Conservation (phyloP, 2,888 invertebrate genomes). For the Sinodicranocentrus sp. region DNA sequence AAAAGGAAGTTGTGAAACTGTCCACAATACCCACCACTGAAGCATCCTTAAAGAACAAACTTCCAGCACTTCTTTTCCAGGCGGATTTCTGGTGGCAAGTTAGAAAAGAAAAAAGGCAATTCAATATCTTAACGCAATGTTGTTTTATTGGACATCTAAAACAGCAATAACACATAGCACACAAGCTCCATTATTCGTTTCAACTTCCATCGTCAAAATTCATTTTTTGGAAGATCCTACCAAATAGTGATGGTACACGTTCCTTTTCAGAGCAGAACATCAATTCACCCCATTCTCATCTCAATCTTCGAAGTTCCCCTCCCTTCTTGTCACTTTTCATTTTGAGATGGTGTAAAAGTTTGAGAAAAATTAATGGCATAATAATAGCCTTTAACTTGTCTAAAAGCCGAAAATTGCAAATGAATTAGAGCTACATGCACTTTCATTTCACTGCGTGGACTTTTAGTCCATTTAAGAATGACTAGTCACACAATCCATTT, state of each 20-base stretch:
- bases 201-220: background rate
- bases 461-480: too few species aligned
- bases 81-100: background rate
- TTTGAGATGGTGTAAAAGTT: conserved; percentile 26
- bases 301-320: background rate
- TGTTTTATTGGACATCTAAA: conserved; percentile 17
- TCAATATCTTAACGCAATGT: conserved; percentile 1
- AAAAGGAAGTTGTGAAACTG: conserved; percentile 44
- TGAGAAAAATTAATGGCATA: conserved; percentile 22
- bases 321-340: conserved; percentile 16
- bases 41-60: too few species aligned
- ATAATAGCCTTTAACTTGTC: conserved; percentile 26
- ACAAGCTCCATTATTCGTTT: background rate
- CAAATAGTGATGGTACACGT: background rate
- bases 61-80: too few species aligned
- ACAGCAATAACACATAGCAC: background rate
- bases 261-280: background rate
- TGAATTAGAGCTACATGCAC: conserved; percentile 26
- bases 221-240: background rate
- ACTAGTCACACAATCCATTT: too few species aligned
- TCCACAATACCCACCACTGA: conserved; percentile 1
- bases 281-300: background rate
- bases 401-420: conserved; percentile 10
- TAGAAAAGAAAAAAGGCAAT: background rate
- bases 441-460: background rate